Evolutionary conservation across 2,113 vertebrate species (phyloP).

Genomic region (Oryzias javanicus): DNA sequence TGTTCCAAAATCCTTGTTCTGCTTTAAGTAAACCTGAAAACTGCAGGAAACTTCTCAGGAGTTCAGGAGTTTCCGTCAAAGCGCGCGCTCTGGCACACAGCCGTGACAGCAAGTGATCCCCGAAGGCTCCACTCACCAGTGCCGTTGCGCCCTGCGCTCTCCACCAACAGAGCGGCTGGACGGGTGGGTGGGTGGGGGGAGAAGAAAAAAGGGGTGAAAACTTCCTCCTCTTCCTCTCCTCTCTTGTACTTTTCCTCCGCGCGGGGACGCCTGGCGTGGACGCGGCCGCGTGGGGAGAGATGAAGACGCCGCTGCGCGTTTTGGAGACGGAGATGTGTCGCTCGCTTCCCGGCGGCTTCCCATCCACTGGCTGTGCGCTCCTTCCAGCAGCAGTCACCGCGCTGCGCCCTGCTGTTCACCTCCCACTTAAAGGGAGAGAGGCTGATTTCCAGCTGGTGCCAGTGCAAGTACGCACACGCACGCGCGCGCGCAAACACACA

Average conservation of each 20-base stretch:
- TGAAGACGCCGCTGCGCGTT: slow-evolving; percentile 31
- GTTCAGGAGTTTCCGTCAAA: no score
- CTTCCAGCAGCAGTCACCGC: slow-evolving; percentile 62
- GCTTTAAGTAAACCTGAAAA: no score
- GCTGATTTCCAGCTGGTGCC: slow-evolving; percentile 56
- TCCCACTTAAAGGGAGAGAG: slow-evolving; percentile 83
- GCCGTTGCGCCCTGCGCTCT: slow-evolving; percentile 42
- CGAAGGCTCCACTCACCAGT: slow-evolving; percentile 58
- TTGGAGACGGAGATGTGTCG: slow-evolving; percentile 36
- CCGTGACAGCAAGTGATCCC: not conserved
- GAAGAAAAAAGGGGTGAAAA: slow-evolving; percentile 31
- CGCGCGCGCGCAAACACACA: no score
- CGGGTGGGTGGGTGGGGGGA: not conserved
- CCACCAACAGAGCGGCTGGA: slow-evolving; percentile 2
- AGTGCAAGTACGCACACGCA: not conserved
- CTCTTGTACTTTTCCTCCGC: slow-evolving; percentile 33
- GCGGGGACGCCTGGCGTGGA: slow-evolving; percentile 12
- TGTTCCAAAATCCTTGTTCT: no score
- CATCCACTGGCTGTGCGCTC: slow-evolving; percentile 49
- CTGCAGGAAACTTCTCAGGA: no score
- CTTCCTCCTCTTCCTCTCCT: slow-evolving; percentile 52
- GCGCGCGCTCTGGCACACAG: no score
- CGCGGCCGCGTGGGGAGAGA: not conserved
- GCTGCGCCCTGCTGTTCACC: slow-evolving; percentile 67
- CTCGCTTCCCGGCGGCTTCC: slow-evolving; percentile 65